Evolutionary conservation across 2,888 invertebrate species (phyloP).

Genomic region (Dicyrtoma fusca): DNA sequence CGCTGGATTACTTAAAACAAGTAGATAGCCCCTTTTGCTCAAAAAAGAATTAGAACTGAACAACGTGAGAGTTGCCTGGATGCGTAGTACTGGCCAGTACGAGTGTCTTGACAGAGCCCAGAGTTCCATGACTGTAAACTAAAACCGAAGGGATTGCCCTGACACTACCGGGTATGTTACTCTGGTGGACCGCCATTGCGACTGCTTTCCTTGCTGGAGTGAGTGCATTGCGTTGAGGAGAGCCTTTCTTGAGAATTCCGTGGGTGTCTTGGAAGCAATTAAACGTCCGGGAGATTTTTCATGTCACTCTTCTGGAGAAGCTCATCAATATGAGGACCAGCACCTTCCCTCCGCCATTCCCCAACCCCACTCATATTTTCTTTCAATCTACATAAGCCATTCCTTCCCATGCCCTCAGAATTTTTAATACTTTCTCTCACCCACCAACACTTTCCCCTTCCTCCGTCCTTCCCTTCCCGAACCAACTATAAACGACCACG

Average conservation of each 20-base stretch:
- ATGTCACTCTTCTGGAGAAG: constrained; percentile 44
- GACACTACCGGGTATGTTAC: neutral
- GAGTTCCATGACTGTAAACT: no score
- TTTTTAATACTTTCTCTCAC: constrained; percentile 50
- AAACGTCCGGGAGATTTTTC: constrained; percentile 57
- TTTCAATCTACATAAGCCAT: constrained; percentile 58
- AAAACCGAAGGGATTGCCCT: no score
- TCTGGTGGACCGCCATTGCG: neutral
- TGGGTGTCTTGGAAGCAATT: constrained; percentile 57
- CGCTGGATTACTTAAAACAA: no score
- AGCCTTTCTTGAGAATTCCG: constrained; percentile 54
- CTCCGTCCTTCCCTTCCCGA: neutral
- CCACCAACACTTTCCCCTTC: constrained; percentile 9
- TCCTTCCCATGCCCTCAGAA: constrained; percentile 53
- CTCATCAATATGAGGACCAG: constrained; percentile 57
- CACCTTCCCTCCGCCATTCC: constrained; percentile 53
- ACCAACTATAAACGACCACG: neutral
- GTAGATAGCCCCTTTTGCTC: no score
- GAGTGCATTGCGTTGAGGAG: neutral
- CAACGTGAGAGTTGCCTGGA: no score
- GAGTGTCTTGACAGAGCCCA: no score
- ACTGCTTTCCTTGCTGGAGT: neutral
- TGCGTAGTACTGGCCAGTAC: no score
- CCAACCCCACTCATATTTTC: constrained; percentile 56
- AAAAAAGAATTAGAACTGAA: no score